Base-by-base conservation (phyloP, 2,113 vertebrate genomes). In the Furnarius figulus region DNA sequence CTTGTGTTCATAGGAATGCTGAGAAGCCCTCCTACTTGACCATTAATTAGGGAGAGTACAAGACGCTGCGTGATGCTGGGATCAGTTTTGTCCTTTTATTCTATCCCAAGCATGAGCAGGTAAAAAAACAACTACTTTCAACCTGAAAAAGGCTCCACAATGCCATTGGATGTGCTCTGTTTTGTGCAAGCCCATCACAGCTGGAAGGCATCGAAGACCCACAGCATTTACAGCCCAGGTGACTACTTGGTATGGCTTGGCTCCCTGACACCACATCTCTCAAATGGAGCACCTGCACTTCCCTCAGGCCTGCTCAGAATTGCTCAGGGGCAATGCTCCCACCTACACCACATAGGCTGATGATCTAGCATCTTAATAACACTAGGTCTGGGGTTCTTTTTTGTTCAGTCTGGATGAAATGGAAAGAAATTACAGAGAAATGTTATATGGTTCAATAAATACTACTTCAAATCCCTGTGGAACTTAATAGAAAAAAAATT, bases 321-420 rank as follows among this genome's bases (percentile, higher is more conserved):
- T 58, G 6, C 14, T 42, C 44, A 31, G 31, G 37, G n/a, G 10
- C 39, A 68, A 8, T 3, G 16, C 12, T 73, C 58, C 49, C 77
- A 75, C 0, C 0, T 27, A 12, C 12, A 28, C 14, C 28, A 14
- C 8, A 0, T 0, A 33, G 17, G 28, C 1, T 28, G 31, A 10
- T 44, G 66, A 68, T 56, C 9, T 28, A 52, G n/a, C 37, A 22
- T n/a, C 46, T 35, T 59, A 39, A 16, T 53, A 85, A 28, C 52
- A 10, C 7, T 5, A 8, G 8, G 16, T 47, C 23, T 73, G 5
- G 22, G 23, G 8, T 11, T 52, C 21, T 47, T 67, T 67, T 74
- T 68, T 31, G 10, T 61, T 90, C 62, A 44, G 5, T 39, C 58
- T 53, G 21, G 7, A 65, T 65, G 27, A 83, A 92, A 72, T 65